Evolutionary conservation across 2,113 vertebrate genomes (phyloP).

Genomic region (Spilogale gracilis): DNA sequence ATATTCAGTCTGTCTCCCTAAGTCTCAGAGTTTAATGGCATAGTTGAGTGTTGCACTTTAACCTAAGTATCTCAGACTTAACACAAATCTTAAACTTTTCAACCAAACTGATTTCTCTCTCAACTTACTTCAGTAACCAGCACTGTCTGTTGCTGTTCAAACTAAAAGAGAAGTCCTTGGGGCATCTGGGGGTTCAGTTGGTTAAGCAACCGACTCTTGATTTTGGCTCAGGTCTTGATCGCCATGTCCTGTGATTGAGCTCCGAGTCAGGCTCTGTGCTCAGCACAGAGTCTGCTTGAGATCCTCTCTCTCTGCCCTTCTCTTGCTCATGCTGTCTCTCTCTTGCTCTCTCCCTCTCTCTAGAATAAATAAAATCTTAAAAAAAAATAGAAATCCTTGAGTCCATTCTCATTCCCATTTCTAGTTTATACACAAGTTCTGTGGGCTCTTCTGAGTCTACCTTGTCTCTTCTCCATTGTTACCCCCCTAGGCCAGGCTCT

Average conservation of each 20-base stretch:
- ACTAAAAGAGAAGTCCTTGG: neutral
- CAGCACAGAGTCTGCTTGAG: no score
- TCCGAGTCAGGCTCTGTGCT: no score
- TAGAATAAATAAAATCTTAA: no score
- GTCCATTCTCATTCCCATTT: neutral
- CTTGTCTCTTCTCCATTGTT: neutral
- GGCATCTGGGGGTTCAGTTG: no score
- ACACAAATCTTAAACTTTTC: neutral
- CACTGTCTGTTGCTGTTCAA: neutral
- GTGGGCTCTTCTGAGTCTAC: neutral
- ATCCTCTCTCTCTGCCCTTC: no score
- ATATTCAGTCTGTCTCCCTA: neutral
- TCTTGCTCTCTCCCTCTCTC: no score
- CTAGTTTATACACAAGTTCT: no score
- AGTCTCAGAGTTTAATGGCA: neutral
- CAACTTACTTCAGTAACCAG: neutral
- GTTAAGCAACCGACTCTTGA: no score
- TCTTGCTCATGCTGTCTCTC: no score
- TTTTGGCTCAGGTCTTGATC: no score
- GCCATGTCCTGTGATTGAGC: no score
- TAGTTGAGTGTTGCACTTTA: neutral
- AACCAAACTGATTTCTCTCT: neutral
- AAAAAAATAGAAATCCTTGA: neutral
- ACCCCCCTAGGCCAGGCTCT: neutral
- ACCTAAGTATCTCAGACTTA: neutral